These are phyloP conservation scores for Schlechtendalia chinensis DNA, from an alignment of 1,140 invertebrate species.

Conservation along the genomic window DNA sequence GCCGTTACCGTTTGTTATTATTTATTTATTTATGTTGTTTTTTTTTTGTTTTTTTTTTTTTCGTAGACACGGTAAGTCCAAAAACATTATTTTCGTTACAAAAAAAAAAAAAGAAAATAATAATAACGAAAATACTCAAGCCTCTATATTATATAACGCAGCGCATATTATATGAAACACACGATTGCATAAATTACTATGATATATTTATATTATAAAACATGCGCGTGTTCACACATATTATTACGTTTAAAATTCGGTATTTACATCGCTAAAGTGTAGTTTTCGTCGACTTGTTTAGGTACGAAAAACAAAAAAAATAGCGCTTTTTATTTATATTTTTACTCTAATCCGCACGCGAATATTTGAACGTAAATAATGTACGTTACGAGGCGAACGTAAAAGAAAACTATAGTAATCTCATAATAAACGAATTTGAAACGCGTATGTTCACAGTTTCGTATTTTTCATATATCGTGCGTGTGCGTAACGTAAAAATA, in stretches of 20 bases:
- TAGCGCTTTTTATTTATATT: background rate
- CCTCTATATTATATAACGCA: background rate
- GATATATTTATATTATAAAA: background rate
- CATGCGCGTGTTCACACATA: conserved; percentile 1
- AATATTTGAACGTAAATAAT: background rate
- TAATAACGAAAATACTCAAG: too few species aligned
- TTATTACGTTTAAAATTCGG: conserved; percentile 4
- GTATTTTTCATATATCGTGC: too few species aligned
- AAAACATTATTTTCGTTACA: background rate
- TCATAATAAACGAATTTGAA: too few species aligned
- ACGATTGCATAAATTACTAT: conserved; percentile 23
- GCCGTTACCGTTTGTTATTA: too few species aligned
- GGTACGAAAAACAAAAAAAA: too few species aligned
- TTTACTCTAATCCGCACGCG: background rate
- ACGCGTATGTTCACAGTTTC: too few species aligned
- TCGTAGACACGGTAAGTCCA: background rate
- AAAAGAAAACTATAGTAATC: too few species aligned
- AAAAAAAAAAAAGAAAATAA: too few species aligned
- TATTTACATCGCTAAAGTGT: background rate
- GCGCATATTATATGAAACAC: background rate
- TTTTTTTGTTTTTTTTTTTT: too few species aligned
- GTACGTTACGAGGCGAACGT: too few species aligned
- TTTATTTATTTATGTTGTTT: too few species aligned
- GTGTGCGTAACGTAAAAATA: too few species aligned
- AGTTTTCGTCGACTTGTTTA: conserved; percentile 18